Evolutionary conservation across 2,113 vertebrate genomes (phyloP).

Genomic region (Odocoileus virginianus): DNA sequence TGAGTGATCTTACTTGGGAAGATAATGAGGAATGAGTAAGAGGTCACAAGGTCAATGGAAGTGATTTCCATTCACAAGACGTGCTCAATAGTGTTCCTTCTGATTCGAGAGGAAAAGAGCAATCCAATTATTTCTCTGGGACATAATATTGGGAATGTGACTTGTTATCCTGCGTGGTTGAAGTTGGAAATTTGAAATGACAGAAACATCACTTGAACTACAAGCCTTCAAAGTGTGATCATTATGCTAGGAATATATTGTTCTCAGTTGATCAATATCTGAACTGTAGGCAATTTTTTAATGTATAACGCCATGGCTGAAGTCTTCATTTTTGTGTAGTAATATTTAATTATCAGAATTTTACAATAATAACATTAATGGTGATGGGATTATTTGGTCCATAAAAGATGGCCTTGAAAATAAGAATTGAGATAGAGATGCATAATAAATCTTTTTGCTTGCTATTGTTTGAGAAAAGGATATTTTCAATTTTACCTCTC

Average conservation of each 20-base stretch:
- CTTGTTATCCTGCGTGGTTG: background rate
- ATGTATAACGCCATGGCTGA: background rate
- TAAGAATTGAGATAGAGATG: background rate
- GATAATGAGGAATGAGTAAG: background rate
- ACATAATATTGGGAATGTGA: background rate
- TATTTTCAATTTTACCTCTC: background rate
- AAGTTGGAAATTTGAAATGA: conserved; percentile 12
- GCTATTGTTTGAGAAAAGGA: background rate
- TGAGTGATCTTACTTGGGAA: background rate
- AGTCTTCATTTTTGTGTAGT: background rate
- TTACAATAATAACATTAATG: background rate
- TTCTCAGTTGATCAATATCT: background rate
- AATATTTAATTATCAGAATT: conserved; percentile 26
- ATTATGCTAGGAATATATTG: background rate
- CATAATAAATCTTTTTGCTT: background rate
- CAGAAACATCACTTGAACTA: background rate
- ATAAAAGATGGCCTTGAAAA: background rate
- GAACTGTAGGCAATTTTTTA: background rate
- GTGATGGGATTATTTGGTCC: background rate
- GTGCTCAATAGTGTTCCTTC: background rate
- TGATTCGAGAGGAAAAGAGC: background rate
- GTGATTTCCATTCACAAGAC: background rate
- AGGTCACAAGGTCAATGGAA: background rate
- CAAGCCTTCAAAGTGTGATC: background rate
- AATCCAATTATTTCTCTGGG: background rate